Conservation (phyloP, 2,888 invertebrate species). For the Leptinotarsa rubiginosa region DNA sequence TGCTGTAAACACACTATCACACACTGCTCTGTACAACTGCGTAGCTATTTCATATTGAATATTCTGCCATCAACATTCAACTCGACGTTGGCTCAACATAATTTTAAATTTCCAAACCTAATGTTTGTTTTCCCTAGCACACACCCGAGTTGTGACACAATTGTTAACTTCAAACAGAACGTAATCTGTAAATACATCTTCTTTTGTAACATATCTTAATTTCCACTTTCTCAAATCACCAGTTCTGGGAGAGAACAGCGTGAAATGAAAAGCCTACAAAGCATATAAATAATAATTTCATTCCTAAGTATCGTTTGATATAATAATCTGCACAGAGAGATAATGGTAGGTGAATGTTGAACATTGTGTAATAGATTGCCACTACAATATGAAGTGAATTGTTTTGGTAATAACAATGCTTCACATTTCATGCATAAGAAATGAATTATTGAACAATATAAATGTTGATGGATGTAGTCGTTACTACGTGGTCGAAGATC, state of each 20-base stretch:
- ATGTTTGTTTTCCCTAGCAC: conserved; percentile 2
- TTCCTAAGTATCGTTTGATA: conserved; percentile 27
- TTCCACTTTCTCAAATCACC: conserved; percentile 39
- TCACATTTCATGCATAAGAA: neutral
- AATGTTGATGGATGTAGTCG: neutral
- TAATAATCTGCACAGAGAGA: conserved; percentile 8
- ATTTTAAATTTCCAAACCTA: conserved; percentile 1
- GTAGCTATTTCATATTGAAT: neutral
- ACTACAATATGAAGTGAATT: neutral
- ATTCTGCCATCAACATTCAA: neutral
- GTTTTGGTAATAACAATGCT: neutral
- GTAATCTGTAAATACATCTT: conserved; percentile 37
- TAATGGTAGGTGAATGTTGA: conserved; percentile 7
- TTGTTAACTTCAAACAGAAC: conserved; percentile 33
- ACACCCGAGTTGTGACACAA: conserved; percentile 5
- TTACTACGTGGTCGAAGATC: no score
- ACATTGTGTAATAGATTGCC: conserved; percentile 3
- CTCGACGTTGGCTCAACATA: neutral
- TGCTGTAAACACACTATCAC: no score
- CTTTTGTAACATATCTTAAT: conserved; percentile 40
- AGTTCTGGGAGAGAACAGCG: conserved; percentile 33
- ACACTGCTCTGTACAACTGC: neutral
- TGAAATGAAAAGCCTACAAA: conserved; percentile 40
- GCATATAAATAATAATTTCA: conserved; percentile 44
- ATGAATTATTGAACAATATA: neutral